phyloP scores from a whole-genome alignment of 2,797 vertebrate species.

The Scleropages formosus region DNA sequence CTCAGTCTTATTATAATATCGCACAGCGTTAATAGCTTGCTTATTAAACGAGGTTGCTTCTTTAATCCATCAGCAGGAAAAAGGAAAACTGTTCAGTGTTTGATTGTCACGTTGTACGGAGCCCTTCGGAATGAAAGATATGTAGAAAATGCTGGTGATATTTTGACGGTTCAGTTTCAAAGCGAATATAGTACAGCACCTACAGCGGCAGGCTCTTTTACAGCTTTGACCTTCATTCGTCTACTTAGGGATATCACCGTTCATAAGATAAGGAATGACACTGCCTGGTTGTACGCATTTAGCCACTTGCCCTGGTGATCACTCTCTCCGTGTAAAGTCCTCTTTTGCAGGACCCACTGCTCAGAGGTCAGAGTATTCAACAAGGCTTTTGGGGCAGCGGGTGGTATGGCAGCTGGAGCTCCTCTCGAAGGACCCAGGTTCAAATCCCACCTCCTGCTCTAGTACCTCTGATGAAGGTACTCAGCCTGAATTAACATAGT shows the following conservation, averaged over 20 bases:
- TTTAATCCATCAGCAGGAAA: too few species aligned
- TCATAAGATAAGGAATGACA: neutral
- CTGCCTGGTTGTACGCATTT: neutral
- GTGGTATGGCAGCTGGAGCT: neutral
- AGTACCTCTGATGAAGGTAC: too few species aligned
- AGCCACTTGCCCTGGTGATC: neutral
- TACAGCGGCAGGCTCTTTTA: neutral
- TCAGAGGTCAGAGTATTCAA: conserved; percentile 3
- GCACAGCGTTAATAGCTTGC: too few species aligned
- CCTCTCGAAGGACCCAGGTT: too few species aligned
- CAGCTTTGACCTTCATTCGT: neutral
- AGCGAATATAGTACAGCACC: neutral
- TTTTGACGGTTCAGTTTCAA: neutral
- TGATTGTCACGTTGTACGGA: too few species aligned
- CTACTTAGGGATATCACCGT: neutral
- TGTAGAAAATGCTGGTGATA: neutral
- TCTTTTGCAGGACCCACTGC: too few species aligned
- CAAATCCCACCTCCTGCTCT: too few species aligned
- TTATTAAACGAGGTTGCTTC: too few species aligned
- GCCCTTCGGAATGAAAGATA: neutral
- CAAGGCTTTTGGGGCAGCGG: neutral
- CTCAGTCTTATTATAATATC: too few species aligned
- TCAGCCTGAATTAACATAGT: too few species aligned
- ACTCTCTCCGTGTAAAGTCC: too few species aligned
- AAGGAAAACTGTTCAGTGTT: too few species aligned